Conservation (phyloP, 1,140 invertebrate species). For the Drosophila chauvacae region DNA sequence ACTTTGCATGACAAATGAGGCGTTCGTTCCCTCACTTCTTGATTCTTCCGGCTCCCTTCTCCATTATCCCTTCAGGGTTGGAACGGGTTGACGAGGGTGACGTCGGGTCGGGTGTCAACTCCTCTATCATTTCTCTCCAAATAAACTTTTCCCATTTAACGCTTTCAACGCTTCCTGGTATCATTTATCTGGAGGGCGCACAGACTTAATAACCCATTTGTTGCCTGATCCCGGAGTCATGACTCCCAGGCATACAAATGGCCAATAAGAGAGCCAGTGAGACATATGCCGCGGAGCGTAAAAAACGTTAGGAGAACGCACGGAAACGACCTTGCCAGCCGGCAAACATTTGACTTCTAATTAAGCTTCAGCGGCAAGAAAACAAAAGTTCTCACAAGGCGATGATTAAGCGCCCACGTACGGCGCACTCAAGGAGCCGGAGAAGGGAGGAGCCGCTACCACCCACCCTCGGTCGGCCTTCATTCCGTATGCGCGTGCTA, state of each 20-base stretch:
- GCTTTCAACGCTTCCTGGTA: conserved; percentile 34
- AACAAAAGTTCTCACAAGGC: conserved; percentile 52
- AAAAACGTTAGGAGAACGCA: conserved; percentile 54
- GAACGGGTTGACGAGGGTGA: conserved; percentile 25
- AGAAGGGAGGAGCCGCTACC: conserved; percentile 2
- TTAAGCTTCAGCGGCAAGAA: conserved; percentile 58
- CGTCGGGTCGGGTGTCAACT: conserved; percentile 24
- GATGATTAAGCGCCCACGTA: conserved; percentile 76
- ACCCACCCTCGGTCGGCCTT: conserved; percentile 53
- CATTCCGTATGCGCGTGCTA: conserved; percentile 70
- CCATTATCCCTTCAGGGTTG: conserved; percentile 6
- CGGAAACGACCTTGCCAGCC: conserved; percentile 58
- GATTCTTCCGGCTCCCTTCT: conserved; percentile 24
- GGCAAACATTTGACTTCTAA: conserved; percentile 79
- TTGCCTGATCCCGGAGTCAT: conserved; percentile 54
- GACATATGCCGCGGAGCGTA: conserved; percentile 59
- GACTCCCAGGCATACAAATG: conserved; percentile 67
- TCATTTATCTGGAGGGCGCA: conserved; percentile 51
- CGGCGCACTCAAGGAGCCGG: background rate
- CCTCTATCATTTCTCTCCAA: conserved; percentile 16
- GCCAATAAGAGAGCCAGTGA: conserved; percentile 57
- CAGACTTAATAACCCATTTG: conserved; percentile 76
- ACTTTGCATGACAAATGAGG: conserved; percentile 59
- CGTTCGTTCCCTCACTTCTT: conserved; percentile 19
- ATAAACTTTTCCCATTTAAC: conserved; percentile 39